phyloP scores from a whole-genome alignment of 2,113 vertebrate genomes.

The Tyto alba region DNA sequence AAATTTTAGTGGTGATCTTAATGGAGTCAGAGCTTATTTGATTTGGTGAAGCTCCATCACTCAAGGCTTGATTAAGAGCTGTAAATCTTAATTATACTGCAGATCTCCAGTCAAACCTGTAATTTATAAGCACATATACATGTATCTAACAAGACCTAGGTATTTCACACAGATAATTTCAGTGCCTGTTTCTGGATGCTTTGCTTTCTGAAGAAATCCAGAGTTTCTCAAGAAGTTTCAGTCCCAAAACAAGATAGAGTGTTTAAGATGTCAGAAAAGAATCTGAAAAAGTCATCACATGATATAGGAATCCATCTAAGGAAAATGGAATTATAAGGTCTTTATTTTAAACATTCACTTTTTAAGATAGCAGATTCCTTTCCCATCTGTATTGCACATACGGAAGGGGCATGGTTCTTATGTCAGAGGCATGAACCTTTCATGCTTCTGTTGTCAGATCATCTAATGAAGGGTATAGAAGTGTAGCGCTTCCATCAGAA shows the following conservation, averaged over 20 bases:
- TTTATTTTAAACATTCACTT: neutral
- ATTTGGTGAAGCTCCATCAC: neutral
- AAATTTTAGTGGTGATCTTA: neutral
- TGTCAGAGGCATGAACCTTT: neutral
- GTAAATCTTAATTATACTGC: neutral
- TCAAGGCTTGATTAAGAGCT: neutral
- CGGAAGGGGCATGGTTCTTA: neutral
- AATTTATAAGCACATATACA: neutral
- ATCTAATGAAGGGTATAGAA: neutral
- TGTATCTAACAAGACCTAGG: neutral
- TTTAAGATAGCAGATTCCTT: neutral
- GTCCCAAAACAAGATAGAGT: neutral
- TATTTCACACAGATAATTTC: neutral
- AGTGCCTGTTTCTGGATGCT: neutral
- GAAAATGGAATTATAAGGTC: neutral
- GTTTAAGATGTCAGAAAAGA: neutral
- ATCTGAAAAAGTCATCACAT: neutral
- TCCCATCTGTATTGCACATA: neutral
- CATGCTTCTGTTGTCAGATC: neutral
- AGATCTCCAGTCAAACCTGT: neutral
- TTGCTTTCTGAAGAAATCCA: neutral
- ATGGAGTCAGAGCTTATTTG: neutral
- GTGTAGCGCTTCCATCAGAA: neutral
- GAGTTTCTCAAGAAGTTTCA: neutral
- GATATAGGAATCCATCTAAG: neutral